Base-by-base conservation (phyloP, 2,888 invertebrate genomes). In the Anodontia alba region DNA sequence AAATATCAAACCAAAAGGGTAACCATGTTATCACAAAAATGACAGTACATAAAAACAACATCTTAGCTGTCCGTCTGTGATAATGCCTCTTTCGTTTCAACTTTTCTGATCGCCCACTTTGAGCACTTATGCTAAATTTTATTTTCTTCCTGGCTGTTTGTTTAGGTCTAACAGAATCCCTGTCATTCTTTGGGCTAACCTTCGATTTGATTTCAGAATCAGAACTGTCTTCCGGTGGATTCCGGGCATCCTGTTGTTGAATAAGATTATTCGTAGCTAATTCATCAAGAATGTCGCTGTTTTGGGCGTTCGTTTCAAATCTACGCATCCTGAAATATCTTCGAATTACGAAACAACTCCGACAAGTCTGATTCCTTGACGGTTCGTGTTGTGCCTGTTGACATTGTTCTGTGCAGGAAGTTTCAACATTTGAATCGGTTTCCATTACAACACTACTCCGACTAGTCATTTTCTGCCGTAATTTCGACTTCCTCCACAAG, bases 1-100 rank as follows among this genome's bases (percentile, higher is more conserved):
- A 91, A 43, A 91, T 87, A 73, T 90, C 91, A n/a, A 91, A 69
- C 90, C 91, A 90, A 78, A 92, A 92, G n/a, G 92, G 92, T 54
- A 91, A 43, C 91, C 91, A 92, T 10, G 91, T 89, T 0, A 91
- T 74, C 8, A 91, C 77, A 73, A 89, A 91, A 5, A 90, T 88
- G 31, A 91, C 86, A 7, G 90, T 92, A 72, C 91, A 91, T 49
- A 91, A 66, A 79, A 91, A 90, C 75, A 91, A 78, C 90, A 92
- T 92, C 73, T 89, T 90, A 12, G 90, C 91, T 7, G 90, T 90
- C 62, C 90, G 76, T 42, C 85, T 78, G 43, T 91, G 91, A 12
- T 79, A 79, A 23, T 75, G 71, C 15, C 82, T 78, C 43, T 71
- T 80, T 33, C 67, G 79, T 73, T 71, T 76, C 5, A 49, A 42